Percentiles rank a stretch among this genome's conserved stretches.
phyloP scores from a whole-genome alignment of 2,113 vertebrate genomes.

The Pogonocichla stellata region DNA sequence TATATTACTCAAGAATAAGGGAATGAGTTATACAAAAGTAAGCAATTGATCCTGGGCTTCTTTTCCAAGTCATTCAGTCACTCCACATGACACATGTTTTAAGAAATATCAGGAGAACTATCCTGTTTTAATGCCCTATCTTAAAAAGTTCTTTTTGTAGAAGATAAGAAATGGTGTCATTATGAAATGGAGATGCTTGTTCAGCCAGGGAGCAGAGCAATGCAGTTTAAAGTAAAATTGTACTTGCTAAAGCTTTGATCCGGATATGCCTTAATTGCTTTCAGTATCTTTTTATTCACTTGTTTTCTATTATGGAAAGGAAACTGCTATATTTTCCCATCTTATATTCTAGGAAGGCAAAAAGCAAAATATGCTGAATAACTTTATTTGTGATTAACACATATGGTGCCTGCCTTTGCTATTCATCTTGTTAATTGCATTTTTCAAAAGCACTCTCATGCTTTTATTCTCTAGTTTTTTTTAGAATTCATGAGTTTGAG shows the following conservation, averaged over 20 bases:
- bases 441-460: not conserved
- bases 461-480: not conserved
- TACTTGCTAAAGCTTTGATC: conserved; percentile 17
- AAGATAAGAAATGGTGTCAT: not conserved
- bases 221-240: not conserved
- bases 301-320: not conserved
- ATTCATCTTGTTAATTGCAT: not conserved
- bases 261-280: not conserved
- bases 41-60: not conserved
- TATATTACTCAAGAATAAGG: not conserved
- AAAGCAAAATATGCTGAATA: conserved; percentile 8
- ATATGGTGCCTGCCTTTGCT: not conserved
- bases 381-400: not conserved
- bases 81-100: not conserved
- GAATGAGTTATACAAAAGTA: not conserved
- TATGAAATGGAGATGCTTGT: not conserved
- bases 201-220: not conserved
- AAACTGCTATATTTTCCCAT: not conserved
- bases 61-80: not conserved
- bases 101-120: not conserved
- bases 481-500: not conserved
- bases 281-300: not conserved
- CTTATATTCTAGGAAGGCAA: not conserved
- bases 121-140: not conserved
- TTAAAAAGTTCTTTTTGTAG: not conserved